These are phyloP conservation scores for Drosophila nr. perissopoda DNA, from an alignment of 2,888 invertebrate genomes.

Conservation along the genomic window DNA sequence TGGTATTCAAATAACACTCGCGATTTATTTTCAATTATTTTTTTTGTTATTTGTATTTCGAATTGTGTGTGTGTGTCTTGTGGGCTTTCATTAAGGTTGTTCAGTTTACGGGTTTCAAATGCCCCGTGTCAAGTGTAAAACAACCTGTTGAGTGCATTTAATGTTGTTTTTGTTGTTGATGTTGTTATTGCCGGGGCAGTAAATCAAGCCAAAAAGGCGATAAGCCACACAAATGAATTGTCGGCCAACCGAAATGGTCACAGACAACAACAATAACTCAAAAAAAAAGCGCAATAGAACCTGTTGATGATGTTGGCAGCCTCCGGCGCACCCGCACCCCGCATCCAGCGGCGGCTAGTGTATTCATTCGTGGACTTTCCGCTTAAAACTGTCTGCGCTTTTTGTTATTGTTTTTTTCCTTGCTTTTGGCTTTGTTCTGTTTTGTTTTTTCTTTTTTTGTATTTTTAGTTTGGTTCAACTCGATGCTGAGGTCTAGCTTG, in stretches of 20 bases:
- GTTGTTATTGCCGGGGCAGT: conserved; percentile 55
- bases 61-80: not conserved
- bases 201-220: conserved; percentile 78
- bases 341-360: conserved; percentile 24
- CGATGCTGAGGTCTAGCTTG: conserved; percentile 30
- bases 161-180: conserved; percentile 28
- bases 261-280: conserved; percentile 33
- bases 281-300: conserved; percentile 55
- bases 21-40: not conserved
- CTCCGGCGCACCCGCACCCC: conserved; percentile 6
- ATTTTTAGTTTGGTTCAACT: conserved; percentile 13
- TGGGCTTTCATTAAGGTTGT: conserved; percentile 16
- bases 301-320: conserved; percentile 52
- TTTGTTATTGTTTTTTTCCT: conserved; percentile 29
- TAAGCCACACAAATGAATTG: conserved; percentile 74
- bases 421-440: conserved; percentile 10
- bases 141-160: conserved; percentile 69
- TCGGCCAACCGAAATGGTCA: conserved; percentile 62
- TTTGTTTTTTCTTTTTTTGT: conserved; percentile 3
- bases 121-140: conserved; percentile 50
- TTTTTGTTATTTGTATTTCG: not conserved
- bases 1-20: conserved; percentile 61
- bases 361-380: conserved; percentile 54
- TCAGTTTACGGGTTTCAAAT: conserved; percentile 26
- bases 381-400: conserved; percentile 62